Conservation (phyloP, 2,888 invertebrate species). For the Creontiades dilutus region DNA sequence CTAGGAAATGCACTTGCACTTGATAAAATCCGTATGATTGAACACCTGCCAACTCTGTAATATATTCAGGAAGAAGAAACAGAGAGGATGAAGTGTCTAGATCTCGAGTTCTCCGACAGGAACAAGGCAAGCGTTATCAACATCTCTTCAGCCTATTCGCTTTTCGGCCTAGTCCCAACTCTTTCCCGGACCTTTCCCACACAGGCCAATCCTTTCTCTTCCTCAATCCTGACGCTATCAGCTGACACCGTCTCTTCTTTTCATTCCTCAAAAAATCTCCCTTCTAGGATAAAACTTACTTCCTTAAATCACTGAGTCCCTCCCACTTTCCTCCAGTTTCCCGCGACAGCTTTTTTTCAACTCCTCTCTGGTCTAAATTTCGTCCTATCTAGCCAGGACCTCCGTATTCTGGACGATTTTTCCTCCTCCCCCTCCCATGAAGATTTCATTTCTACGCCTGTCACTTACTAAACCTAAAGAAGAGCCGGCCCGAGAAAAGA, state of each 20-base stretch:
- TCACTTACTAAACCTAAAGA: background rate
- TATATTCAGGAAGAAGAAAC: too few species aligned
- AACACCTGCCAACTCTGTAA: too few species aligned
- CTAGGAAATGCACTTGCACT: too few species aligned
- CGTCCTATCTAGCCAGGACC: background rate
- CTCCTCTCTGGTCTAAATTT: background rate
- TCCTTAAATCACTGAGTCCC: constrained; percentile 32
- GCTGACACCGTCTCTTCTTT: constrained; percentile 3
- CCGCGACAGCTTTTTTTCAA: background rate
- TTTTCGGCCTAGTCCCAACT: too few species aligned
- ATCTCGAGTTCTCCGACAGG: too few species aligned
- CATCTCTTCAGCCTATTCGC: too few species aligned
- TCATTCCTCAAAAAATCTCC: background rate
- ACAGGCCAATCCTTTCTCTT: background rate
- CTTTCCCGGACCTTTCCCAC: too few species aligned
- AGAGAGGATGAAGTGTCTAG: too few species aligned
- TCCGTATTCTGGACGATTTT: background rate
- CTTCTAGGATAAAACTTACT: constrained; percentile 13
- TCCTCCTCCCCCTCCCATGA: background rate
- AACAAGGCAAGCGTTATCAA: too few species aligned
- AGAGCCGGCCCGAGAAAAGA: background rate
- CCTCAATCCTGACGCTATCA: background rate
- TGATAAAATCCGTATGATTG: too few species aligned
- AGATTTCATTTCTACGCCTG: background rate
- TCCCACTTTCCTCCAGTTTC: constrained; percentile 9